A percentile compares a stretch with the other conserved stretches of the same genome.
Evolutionary conservation across 2,113 vertebrate genomes (phyloP).

Genomic region (Vimba vimba): DNA sequence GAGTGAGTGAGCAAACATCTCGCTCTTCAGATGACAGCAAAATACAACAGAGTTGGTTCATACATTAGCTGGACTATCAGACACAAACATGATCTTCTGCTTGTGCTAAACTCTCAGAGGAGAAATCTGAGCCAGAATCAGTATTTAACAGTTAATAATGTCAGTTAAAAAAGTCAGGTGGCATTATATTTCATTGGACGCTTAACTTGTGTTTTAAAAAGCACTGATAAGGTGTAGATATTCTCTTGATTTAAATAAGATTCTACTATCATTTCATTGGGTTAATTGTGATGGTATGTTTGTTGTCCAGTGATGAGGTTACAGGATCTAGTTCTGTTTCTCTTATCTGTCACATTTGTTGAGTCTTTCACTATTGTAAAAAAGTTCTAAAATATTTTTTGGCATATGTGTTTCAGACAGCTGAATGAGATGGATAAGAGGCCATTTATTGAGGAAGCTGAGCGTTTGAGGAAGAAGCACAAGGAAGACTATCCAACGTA

Average conservation of each 20-base stretch:
- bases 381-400: too few species aligned
- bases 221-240: neutral
- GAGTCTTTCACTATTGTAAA: too few species aligned
- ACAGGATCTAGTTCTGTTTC: neutral
- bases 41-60: neutral
- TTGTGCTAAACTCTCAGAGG: neutral
- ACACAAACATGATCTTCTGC: neutral
- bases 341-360: neutral
- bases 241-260: too few species aligned
- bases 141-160: neutral
- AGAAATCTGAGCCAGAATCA: conserved; percentile 1
- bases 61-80: conserved; percentile 2
- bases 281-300: neutral
- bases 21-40: too few species aligned
- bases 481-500: conserved; percentile 98
- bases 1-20: too few species aligned
- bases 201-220: neutral
- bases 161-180: neutral
- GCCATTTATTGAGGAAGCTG: conserved; percentile 96
- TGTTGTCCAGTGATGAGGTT: too few species aligned
- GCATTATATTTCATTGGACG: neutral
- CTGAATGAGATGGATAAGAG: conserved; percentile 94
- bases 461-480: conserved; percentile 95
- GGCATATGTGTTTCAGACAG: conserved; percentile 73
- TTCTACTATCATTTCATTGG: neutral